Conservation (phyloP, 2,797 vertebrate genomes). For the Chaunax sp. region DNA sequence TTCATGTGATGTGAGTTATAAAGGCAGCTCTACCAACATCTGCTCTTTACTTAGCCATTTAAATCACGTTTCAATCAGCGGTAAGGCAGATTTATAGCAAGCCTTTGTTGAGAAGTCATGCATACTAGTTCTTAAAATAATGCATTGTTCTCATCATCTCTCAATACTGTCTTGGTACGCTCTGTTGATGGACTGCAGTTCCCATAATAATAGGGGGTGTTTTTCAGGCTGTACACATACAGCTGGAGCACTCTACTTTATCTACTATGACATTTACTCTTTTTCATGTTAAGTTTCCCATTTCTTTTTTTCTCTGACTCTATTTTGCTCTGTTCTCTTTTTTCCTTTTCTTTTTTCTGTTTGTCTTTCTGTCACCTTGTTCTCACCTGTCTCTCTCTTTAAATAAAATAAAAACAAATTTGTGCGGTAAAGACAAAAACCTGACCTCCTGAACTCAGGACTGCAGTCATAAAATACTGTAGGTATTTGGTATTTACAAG, state of each 20-base stretch:
- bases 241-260: not conserved
- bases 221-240: conserved; percentile 10
- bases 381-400: not conserved
- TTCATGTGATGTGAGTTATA: conserved; percentile 38
- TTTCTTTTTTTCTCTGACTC: not conserved
- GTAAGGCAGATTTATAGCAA: conserved; percentile 48
- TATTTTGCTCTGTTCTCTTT: not conserved
- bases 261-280: not conserved
- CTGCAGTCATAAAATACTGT: not conserved
- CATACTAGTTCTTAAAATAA: not conserved
- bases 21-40: conserved; percentile 39
- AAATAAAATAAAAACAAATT: not conserved
- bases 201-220: conserved; percentile 23
- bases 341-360: not conserved
- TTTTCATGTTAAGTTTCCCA: not conserved
- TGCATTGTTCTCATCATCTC: conserved; percentile 41
- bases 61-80: conserved; percentile 47
- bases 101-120: conserved; percentile 39
- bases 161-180: conserved; percentile 5
- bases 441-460: not conserved
- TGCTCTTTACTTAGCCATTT: conserved; percentile 37
- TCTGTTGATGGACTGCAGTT: conserved; percentile 22
- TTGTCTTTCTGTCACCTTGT: not conserved
- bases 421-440: conserved; percentile 3
- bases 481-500: conserved; percentile 8